Evolutionary conservation across 2,797 vertebrate species (phyloP), one percentile per base, ranked within the genome.

Genomic region (Trachops cirrhosus): DNA sequence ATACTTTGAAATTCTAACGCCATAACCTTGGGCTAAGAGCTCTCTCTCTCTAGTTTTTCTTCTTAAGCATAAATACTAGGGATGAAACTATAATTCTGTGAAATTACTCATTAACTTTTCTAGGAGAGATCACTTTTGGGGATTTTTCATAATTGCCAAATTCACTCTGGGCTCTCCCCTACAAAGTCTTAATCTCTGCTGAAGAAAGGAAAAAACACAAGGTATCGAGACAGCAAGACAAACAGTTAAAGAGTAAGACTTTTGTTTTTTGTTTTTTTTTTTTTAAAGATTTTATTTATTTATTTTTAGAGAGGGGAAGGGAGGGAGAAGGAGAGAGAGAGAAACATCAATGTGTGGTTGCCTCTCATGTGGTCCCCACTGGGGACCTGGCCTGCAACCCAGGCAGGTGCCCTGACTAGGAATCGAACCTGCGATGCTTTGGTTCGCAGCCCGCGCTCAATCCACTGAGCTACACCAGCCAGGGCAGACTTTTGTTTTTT

Each of bases 131-230:
- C 80, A 91, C 78, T 44, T 48, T 46, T 2, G 96, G 59, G 79
- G n/a, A 50, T 92, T 90, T 87, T 96, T 91, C 48, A 32, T 95
- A 96, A 97, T 93, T 97, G 96, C 78, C 92, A 98, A 86, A 73
- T 97, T 74, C 89, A 26, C 91, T 97, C 83, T 0, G 0, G 79
- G n/a, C 7, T 24, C 83, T 77, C 91, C 18, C 74, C 97, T 85
- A 94, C 34, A 95, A 34, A 71, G 91, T 67, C 80, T 89, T 95
- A 91, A 94, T 83, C 86, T 89, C 18, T 24, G 80, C 37, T 71
- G 52, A 78, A 78, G 52, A 94, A 77, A 16, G 50, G 64, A 50
- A 67, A 74, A 92, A 91, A 54, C 90, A 93, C 96, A 73, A 96
- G 73, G 64, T 87, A 54, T 26, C 0, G 0, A 77, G 87, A 74